Evolutionary conservation across 2,888 invertebrate genomes (phyloP).

Genomic region (Elmis aenea): DNA sequence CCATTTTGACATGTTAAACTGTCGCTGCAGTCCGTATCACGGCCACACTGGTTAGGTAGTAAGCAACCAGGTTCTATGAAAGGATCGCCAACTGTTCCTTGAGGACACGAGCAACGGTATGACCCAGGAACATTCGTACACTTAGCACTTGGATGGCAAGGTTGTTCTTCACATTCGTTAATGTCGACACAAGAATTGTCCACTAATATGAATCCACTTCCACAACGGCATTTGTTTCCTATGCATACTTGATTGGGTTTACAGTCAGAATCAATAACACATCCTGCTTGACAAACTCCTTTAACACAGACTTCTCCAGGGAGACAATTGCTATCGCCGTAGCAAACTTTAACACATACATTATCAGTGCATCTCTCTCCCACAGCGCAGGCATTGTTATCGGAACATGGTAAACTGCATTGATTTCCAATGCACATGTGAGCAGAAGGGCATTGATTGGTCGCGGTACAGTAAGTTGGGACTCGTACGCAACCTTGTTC

Average conservation of each 20-base stretch:
- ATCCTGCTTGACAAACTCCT: conserved; percentile 79
- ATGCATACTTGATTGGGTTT: conserved; percentile 72
- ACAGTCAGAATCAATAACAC: conserved; percentile 76
- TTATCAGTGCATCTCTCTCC: conserved; percentile 79
- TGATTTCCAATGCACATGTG: conserved; percentile 73
- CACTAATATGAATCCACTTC: conserved; percentile 67
- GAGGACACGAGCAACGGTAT: conserved; percentile 73
- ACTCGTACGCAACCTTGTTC: conserved; percentile 85
- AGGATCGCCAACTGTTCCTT: conserved; percentile 72
- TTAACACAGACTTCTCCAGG: conserved; percentile 81
- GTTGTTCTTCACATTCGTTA: conserved; percentile 73
- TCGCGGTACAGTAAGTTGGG: conserved; percentile 63
- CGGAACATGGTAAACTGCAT: conserved; percentile 74
- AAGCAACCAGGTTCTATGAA: conserved; percentile 70
- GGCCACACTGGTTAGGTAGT: conserved; percentile 69
- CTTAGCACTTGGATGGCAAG: conserved; percentile 74
- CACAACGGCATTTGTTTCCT: conserved; percentile 70
- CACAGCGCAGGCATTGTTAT: conserved; percentile 69
- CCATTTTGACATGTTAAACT: conserved; percentile 69
- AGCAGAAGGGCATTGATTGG: conserved; percentile 68
- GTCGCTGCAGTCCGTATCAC: conserved; percentile 69
- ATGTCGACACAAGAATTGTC: conserved; percentile 75
- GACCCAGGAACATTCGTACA: conserved; percentile 79
- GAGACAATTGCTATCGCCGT: conserved; percentile 83
- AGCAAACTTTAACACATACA: conserved; percentile 80